These are phyloP conservation scores for Sialia sialis DNA, from an alignment of 2,113 vertebrate genomes.

Conservation along the genomic window DNA sequence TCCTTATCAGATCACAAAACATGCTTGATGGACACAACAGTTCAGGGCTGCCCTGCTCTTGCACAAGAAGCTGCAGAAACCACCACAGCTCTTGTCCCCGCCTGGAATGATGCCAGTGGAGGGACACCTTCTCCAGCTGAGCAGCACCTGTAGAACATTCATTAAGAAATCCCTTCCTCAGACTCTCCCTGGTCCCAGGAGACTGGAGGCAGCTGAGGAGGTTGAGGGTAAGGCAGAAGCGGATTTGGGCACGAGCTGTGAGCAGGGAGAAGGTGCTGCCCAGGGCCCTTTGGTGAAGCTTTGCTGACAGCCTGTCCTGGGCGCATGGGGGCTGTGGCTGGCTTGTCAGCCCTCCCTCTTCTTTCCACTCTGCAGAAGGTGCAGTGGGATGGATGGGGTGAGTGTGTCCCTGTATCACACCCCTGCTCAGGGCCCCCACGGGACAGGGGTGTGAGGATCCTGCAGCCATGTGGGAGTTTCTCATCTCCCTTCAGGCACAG, in stretches of 20 bases:
- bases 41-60: background rate
- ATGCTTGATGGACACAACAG: rapidly evolving
- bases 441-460: rapidly evolving
- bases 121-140: background rate
- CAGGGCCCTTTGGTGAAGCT: background rate
- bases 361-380: background rate
- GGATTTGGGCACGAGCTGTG: rapidly evolving
- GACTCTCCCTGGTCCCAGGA: too few relatives aligned
- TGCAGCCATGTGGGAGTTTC: background rate
- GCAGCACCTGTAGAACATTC: background rate
- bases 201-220: background rate
- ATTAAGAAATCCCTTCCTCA: background rate
- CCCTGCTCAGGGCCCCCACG: rapidly evolving
- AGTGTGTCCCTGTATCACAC: too few relatives aligned
- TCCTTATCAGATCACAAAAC: background rate
- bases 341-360: rapidly evolving
- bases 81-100: background rate
- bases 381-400: background rate
- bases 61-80: background rate
- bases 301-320: background rate
- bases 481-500: background rate
- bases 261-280: background rate
- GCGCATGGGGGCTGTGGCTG: rapidly evolving
- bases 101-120: background rate
- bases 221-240: rapidly evolving